These are phyloP conservation scores for Stenopsyche tienmushanensis DNA, from an alignment of 1,140 invertebrate species.

Conservation along the genomic window DNA sequence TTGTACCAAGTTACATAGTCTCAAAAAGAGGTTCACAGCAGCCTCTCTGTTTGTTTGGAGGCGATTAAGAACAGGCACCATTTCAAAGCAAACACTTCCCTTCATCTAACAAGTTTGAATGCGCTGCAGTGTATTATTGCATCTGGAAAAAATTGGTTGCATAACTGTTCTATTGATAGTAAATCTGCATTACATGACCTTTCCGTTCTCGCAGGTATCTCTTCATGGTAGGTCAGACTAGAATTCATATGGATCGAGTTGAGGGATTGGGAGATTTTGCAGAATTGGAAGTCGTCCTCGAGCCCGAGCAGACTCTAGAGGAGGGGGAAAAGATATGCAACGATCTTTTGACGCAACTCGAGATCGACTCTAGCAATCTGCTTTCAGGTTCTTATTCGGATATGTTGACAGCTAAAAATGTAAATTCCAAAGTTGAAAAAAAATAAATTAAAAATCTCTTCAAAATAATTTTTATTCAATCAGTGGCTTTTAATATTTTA, in stretches of 20 bases:
- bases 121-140: no score
- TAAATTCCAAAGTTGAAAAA: neutral
- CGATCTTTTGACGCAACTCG: slow-evolving; percentile 68
- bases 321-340: slow-evolving; percentile 72
- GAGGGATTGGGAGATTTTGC: slow-evolving; percentile 76
- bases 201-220: slow-evolving; percentile 59
- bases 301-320: slow-evolving; percentile 65
- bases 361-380: slow-evolving; percentile 66
- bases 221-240: slow-evolving; percentile 79
- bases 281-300: slow-evolving; percentile 84
- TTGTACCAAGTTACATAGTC: neutral
- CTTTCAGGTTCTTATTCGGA: slow-evolving; percentile 79
- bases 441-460: neutral
- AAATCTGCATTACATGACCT: neutral
- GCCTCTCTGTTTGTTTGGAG: neutral
- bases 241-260: slow-evolving; percentile 87
- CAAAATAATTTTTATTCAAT: slow-evolving; percentile 18
- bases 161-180: neutral
- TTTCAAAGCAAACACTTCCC: neutral
- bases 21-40: neutral
- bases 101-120: neutral
- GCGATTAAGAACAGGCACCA: neutral
- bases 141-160: no score
- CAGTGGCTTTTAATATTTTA: slow-evolving; percentile 62
- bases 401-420: slow-evolving; percentile 34